Conservation (phyloP, 2,888 invertebrate genomes). For the Heliconius ismenius region DNA sequence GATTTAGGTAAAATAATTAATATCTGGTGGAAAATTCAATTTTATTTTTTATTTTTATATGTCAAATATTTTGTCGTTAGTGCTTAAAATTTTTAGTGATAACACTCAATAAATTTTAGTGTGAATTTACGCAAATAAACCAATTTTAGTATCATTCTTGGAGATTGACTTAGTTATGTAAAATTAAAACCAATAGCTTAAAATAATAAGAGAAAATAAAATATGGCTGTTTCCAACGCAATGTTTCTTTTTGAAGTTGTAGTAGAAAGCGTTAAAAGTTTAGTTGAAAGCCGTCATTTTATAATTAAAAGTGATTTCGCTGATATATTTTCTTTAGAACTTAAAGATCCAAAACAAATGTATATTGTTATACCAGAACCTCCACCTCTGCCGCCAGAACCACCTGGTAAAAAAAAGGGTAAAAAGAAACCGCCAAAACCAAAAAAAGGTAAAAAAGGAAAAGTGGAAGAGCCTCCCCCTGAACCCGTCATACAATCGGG, state of each 20-base stretch:
- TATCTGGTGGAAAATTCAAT: conserved; percentile 7
- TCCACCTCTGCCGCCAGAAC: conserved; percentile 68
- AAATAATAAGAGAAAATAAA: conserved; percentile 46
- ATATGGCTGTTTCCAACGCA: conserved; percentile 69
- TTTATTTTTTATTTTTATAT: neutral
- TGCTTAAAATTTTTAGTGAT: conserved; percentile 3
- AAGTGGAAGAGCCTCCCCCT: conserved; percentile 60
- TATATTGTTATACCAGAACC: conserved; percentile 74
- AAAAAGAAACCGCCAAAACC: conserved; percentile 58
- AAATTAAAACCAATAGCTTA: conserved; percentile 25
- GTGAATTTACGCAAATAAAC: neutral
- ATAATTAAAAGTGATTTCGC: conserved; percentile 72
- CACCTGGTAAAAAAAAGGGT: conserved; percentile 62
- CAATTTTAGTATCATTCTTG: neutral
- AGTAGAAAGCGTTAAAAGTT: conserved; percentile 64
- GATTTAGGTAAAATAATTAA: neutral
- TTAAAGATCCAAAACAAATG: conserved; percentile 75
- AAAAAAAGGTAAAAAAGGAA: conserved; percentile 60
- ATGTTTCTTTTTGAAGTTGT: conserved; percentile 77
- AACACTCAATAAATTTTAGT: conserved; percentile 4
- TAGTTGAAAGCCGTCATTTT: conserved; percentile 61
- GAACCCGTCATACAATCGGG: conserved; percentile 73
- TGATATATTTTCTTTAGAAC: conserved; percentile 71
- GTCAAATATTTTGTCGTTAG: conserved; percentile 10
- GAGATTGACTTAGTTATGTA: neutral